A percentile compares a stretch with the other conserved stretches of the same genome.
Evolutionary conservation across 2,113 vertebrate species (phyloP).

Genomic region (Tichodroma muraria): DNA sequence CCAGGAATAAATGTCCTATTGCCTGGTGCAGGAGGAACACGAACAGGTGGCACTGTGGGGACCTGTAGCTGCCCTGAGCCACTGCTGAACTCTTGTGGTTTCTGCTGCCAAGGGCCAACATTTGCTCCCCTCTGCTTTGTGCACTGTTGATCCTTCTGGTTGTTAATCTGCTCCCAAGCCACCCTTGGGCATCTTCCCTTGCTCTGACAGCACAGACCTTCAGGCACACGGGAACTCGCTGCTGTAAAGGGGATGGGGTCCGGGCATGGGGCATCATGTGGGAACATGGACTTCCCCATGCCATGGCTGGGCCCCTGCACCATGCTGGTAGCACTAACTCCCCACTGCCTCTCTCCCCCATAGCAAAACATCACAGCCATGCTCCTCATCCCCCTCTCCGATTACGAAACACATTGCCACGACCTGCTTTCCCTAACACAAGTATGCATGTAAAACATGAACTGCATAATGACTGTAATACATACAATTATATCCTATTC

Average conservation of each 20-base stretch:
- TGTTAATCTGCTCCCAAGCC: neutral
- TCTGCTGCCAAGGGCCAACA: neutral
- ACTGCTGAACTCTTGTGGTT: neutral
- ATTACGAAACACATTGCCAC: neutral
- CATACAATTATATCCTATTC: neutral
- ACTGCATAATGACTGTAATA: slow-evolving; percentile 20
- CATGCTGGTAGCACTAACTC: neutral
- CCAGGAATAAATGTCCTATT: neutral
- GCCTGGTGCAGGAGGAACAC: neutral
- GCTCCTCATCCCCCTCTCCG: neutral
- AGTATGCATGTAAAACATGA: slow-evolving; percentile 7
- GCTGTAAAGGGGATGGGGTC: neutral
- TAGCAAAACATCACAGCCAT: neutral
- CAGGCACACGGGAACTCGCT: accelerated
- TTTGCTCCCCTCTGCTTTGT: neutral
- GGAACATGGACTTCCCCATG: neutral
- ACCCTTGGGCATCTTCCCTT: neutral
- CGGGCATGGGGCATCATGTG: neutral
- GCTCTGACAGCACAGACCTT: neutral
- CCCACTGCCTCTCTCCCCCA: neutral
- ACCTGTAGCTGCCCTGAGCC: neutral
- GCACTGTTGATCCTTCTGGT: neutral
- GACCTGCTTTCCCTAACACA: slow-evolving; percentile 28
- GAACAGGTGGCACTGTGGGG: neutral
- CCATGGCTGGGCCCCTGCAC: neutral